Conservation (phyloP, 2,888 invertebrate genomes). For the Boloria selene region DNA sequence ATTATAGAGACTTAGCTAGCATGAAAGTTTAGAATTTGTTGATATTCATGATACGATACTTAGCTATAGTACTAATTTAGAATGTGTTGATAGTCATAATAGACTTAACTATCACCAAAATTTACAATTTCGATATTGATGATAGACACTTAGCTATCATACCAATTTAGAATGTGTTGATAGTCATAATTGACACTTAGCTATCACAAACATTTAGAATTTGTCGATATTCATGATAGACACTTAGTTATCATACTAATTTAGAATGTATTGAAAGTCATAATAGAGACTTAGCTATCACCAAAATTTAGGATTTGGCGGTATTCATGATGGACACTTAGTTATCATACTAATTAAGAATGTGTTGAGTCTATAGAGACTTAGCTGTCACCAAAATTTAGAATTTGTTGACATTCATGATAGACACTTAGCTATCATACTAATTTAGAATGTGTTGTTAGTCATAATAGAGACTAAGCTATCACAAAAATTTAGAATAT, state of each 20-base stretch:
- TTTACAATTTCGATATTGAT: not conserved
- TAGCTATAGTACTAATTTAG: slow-evolving; percentile 16
- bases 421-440: slow-evolving; percentile 13
- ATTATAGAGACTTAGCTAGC: slow-evolving; percentile 12
- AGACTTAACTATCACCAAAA: too few relatives aligned
- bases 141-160: slow-evolving; percentile 9
- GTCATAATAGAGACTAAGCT: slow-evolving; percentile 6
- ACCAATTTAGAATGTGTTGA: slow-evolving; percentile 15
- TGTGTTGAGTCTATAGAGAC: too few relatives aligned
- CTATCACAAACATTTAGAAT: too few relatives aligned
- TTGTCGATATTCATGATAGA: too few relatives aligned
- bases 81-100: too few relatives aligned
- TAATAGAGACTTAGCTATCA: slow-evolving; percentile 15
- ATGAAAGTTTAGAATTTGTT: slow-evolving; percentile 16
- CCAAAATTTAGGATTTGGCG: slow-evolving; percentile 14
- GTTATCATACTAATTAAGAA: slow-evolving; percentile 11
- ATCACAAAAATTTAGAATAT: slow-evolving; percentile 14
- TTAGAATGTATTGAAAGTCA: too few relatives aligned
- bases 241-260: too few relatives aligned
- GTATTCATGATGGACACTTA: slow-evolving; percentile 8
- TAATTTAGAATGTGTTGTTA: slow-evolving; percentile 12
- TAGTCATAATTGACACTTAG: too few relatives aligned
- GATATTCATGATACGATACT: not conserved
- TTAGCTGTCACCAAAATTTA: too few relatives aligned
- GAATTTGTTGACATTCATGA: not conserved